These are phyloP conservation scores for Ceratina japonica DNA, from an alignment of 1,140 invertebrate species.

Conservation along the genomic window DNA sequence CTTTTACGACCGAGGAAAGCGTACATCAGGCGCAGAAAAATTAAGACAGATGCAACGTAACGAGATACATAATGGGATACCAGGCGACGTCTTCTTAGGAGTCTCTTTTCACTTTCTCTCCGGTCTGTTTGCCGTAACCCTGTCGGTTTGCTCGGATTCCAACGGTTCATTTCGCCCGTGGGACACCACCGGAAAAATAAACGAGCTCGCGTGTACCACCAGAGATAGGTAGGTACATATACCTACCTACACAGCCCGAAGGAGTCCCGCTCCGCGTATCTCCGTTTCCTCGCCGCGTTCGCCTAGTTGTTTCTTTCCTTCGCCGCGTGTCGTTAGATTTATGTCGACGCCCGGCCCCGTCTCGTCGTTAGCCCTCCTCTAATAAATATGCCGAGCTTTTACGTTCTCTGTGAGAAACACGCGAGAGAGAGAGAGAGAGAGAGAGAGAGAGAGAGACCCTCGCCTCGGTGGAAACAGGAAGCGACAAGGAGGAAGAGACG, in stretches of 20 bases:
- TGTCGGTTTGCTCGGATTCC: not conserved
- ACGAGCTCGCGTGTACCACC: constrained; percentile 53
- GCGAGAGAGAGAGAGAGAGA: not conserved
- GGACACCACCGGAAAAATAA: constrained; percentile 49
- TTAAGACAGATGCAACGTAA: too few relatives aligned
- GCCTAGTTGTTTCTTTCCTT: constrained; percentile 10
- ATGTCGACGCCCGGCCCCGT: constrained; percentile 43
- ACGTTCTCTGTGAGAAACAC: constrained; percentile 40
- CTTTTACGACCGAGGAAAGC: too few relatives aligned
- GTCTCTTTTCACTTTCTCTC: constrained; percentile 25
- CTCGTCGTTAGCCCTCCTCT: constrained; percentile 33
- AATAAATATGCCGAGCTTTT: constrained; percentile 56
- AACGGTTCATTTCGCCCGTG: constrained; percentile 5
- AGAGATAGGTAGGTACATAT: constrained; percentile 33
- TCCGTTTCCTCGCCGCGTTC: constrained; percentile 15
- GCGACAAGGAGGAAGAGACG: constrained; percentile 6
- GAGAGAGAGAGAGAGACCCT: not conserved
- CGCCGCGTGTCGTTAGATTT: constrained; percentile 52
- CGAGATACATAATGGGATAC: too few relatives aligned
- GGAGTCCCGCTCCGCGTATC: constrained; percentile 4
- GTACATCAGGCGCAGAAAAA: too few relatives aligned
- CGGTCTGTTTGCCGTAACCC: constrained; percentile 37
- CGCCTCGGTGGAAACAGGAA: not conserved
- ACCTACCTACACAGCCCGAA: not conserved
- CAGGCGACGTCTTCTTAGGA: too few relatives aligned